These are phyloP conservation scores for Drosophila orosa DNA, from an alignment of 1,140 invertebrate genomes.

Conservation along the genomic window DNA sequence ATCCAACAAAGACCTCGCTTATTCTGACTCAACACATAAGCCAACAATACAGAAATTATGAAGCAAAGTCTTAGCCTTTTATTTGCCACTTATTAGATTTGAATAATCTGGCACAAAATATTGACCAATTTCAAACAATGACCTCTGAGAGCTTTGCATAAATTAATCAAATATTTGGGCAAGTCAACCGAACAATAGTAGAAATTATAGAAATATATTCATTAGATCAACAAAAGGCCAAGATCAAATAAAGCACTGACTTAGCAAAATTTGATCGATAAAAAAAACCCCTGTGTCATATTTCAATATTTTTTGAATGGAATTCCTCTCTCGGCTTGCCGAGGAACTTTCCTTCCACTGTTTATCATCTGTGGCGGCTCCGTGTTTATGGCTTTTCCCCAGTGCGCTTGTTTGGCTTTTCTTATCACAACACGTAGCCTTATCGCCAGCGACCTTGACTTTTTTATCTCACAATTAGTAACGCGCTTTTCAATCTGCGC, in stretches of 20 bases:
- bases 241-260: slow-evolving; percentile 18
- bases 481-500: slow-evolving; percentile 59
- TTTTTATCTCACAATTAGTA: slow-evolving; percentile 69
- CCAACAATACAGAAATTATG: background rate
- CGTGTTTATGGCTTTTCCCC: slow-evolving; percentile 33
- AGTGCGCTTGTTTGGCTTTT: slow-evolving; percentile 33
- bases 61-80: background rate
- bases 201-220: slow-evolving; percentile 38
- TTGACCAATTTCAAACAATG: slow-evolving; percentile 40
- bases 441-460: slow-evolving; percentile 66
- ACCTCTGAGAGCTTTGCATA: slow-evolving; percentile 33
- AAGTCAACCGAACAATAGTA: slow-evolving; percentile 9
- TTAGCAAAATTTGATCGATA: slow-evolving; percentile 22
- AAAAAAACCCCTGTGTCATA: slow-evolving; percentile 15
- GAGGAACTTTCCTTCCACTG: slow-evolving; percentile 34
- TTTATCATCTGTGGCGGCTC: slow-evolving; percentile 3
- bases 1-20: background rate
- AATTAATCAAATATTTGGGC: slow-evolving; percentile 10
- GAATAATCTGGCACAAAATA: slow-evolving; percentile 4
- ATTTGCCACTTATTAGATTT: slow-evolving; percentile 3
- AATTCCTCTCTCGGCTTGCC: slow-evolving; percentile 4
- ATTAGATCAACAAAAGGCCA: slow-evolving; percentile 31
- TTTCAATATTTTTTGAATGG: slow-evolving; percentile 32
- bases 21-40: background rate
- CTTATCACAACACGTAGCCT: slow-evolving; percentile 51